A percentile compares a stretch with the other conserved stretches of the same genome.
These are phyloP conservation scores for Lepidochrysops patricia DNA, from an alignment of 2,888 invertebrate genomes.

Conservation along the genomic window DNA sequence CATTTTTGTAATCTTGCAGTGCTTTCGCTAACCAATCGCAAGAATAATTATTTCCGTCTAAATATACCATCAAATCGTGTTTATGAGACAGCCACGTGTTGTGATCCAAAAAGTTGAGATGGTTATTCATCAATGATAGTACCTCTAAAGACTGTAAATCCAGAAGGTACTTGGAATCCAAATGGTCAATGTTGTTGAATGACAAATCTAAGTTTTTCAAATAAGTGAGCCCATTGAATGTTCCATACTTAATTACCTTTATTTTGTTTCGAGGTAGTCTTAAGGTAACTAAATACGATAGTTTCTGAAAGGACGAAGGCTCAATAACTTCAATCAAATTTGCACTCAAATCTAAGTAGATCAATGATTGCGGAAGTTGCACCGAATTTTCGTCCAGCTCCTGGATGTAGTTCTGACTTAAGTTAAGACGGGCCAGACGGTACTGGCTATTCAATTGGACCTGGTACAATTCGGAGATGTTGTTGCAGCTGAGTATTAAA, in stretches of 20 bases:
- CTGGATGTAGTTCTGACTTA: slow-evolving; percentile 45
- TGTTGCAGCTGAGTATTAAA: slow-evolving; percentile 46
- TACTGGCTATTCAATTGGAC: slow-evolving; percentile 41
- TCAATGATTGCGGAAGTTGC: slow-evolving; percentile 38
- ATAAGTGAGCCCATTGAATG: slow-evolving; percentile 41
- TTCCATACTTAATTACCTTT: slow-evolving; percentile 42
- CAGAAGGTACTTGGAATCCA: slow-evolving; percentile 49
- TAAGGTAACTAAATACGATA: slow-evolving; percentile 40
- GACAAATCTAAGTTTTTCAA: slow-evolving; percentile 38
- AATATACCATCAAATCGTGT: slow-evolving; percentile 37
- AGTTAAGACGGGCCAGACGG: slow-evolving; percentile 39
- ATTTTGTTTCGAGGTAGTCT: slow-evolving; percentile 44
- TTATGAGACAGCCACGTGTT: slow-evolving; percentile 49
- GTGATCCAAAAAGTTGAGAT: slow-evolving; percentile 38
- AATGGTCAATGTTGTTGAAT: slow-evolving; percentile 36
- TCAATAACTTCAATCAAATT: slow-evolving; percentile 42
- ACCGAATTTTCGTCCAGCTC: slow-evolving; percentile 40
- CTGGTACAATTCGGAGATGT: slow-evolving; percentile 39
- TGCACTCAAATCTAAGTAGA: slow-evolving; percentile 41
- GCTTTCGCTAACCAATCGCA: slow-evolving; percentile 53
- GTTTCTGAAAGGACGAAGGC: slow-evolving; percentile 43
- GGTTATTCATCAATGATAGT: slow-evolving; percentile 45
- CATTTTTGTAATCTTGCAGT: slow-evolving; percentile 46
- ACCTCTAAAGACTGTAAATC: slow-evolving; percentile 44
- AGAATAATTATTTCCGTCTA: slow-evolving; percentile 51